Evolutionary conservation across 2,113 vertebrate genomes (phyloP).

Genomic region (Gasterosteus nipponicus): DNA sequence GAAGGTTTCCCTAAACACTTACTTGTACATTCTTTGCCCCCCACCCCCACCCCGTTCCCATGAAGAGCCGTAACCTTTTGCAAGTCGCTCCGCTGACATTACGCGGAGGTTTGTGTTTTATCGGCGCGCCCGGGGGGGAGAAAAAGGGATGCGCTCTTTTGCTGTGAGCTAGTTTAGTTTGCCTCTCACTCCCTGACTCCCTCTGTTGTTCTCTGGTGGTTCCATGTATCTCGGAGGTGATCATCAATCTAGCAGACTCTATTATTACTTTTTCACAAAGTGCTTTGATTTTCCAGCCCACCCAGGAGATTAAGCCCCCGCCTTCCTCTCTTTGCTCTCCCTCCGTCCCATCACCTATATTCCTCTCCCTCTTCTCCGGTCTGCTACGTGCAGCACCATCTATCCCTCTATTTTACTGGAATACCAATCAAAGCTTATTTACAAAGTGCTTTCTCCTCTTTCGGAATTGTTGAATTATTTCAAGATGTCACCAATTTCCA

Average conservation of each 20-base stretch:
- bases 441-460: neutral
- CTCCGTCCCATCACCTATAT: slow-evolving; percentile 42
- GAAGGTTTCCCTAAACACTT: slow-evolving; percentile 17
- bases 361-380: slow-evolving; percentile 9
- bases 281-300: slow-evolving; percentile 82
- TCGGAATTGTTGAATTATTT: neutral
- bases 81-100: slow-evolving; percentile 23
- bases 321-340: slow-evolving; percentile 34
- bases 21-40: neutral
- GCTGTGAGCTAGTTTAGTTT: slow-evolving; percentile 66
- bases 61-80: neutral
- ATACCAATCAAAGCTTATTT: neutral
- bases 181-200: slow-evolving; percentile 53
- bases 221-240: slow-evolving; percentile 68
- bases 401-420: neutral
- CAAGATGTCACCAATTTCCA: neutral
- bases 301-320: slow-evolving; percentile 73
- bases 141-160: slow-evolving; percentile 30
- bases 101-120: slow-evolving; percentile 61
- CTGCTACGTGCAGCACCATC: neutral
- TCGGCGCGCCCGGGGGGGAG: slow-evolving; percentile 10
- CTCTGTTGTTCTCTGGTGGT: slow-evolving; percentile 57
- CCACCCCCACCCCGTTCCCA: neutral
- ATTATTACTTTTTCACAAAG: slow-evolving; percentile 79
- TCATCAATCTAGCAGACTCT: slow-evolving; percentile 81